These are phyloP conservation scores for Bubo bubo DNA, from an alignment of 2,113 vertebrate species.

Conservation along the genomic window DNA sequence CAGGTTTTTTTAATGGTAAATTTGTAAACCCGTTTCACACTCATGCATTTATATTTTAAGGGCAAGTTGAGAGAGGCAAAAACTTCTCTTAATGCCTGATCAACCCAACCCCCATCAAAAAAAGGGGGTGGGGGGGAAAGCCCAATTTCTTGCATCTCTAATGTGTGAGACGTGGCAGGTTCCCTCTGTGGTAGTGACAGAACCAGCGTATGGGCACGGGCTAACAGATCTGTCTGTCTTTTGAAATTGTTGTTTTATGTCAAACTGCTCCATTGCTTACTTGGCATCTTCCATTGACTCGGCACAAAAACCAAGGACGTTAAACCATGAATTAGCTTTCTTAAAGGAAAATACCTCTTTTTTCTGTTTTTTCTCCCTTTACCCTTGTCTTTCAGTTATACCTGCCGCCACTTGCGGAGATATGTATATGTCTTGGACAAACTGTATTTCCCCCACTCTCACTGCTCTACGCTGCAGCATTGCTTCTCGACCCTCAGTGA, in stretches of 20 bases:
- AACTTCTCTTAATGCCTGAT: background rate
- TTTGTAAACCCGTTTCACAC: background rate
- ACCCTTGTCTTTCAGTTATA: constrained; percentile 86
- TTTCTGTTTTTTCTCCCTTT: constrained; percentile 73
- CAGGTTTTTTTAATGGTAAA: background rate
- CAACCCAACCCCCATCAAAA: too few relatives aligned
- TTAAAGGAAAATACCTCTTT: constrained; percentile 77
- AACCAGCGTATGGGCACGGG: background rate
- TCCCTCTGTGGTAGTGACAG: background rate
- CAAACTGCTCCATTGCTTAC: constrained; percentile 13
- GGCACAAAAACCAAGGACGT: constrained; percentile 43
- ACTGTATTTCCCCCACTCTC: constrained; percentile 83
- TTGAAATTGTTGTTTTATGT: constrained; percentile 18
- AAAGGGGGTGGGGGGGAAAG: background rate
- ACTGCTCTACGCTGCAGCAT: constrained; percentile 82
- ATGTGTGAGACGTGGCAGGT: background rate
- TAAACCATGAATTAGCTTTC: constrained; percentile 62
- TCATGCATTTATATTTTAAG: background rate
- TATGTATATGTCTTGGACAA: constrained; percentile 88
- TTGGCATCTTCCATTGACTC: constrained; percentile 37
- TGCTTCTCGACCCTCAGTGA: constrained; percentile 85
- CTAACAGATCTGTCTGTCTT: background rate
- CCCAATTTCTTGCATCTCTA: background rate
- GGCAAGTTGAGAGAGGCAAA: background rate
- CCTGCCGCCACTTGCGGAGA: constrained; percentile 89